A percentile compares a stretch with the other conserved stretches of the same genome.
These are phyloP conservation scores for Nerophis ophidion DNA, from an alignment of 2,113 vertebrate species.

Conservation along the genomic window DNA sequence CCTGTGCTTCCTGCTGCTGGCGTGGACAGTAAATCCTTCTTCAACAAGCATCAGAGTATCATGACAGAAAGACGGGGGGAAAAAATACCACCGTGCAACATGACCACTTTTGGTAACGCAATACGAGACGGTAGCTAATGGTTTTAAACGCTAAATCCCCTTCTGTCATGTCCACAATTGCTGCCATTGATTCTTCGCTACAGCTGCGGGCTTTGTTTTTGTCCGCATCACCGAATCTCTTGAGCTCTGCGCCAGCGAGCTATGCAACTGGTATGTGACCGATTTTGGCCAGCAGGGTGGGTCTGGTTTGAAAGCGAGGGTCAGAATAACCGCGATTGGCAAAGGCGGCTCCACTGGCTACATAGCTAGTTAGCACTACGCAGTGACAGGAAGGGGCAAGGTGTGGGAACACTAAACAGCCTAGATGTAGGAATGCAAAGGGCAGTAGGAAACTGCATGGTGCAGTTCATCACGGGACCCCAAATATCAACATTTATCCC, in stretches of 20 bases:
- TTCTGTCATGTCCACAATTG: conserved; percentile 47
- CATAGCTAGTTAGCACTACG: conserved; percentile 25
- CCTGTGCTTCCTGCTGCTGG: conserved; percentile 44
- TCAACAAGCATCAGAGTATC: conserved; percentile 48
- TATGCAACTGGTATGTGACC: conserved; percentile 48
- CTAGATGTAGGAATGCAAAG: conserved; percentile 46
- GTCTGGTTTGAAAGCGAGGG: conserved; percentile 40
- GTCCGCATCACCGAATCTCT: conserved; percentile 45
- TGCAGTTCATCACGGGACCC: conserved; percentile 57
- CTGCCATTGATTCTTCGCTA: conserved; percentile 35
- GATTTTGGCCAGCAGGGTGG: conserved; percentile 23
- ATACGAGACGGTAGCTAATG: conserved; percentile 56
- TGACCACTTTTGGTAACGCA: conserved; percentile 26
- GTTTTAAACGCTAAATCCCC: conserved; percentile 56
- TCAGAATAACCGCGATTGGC: conserved; percentile 36
- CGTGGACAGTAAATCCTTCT: conserved; percentile 54
- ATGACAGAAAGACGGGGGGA: conserved; percentile 2
- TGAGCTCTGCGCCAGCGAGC: conserved; percentile 49
- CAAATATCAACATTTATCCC: conserved; percentile 37
- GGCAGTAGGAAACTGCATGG: conserved; percentile 45
- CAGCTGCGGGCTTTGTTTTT: conserved; percentile 58
- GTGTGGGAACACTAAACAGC: conserved; percentile 59
- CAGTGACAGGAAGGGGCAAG: conserved; percentile 35
- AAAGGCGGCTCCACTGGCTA: conserved; percentile 43
- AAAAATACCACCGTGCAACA: conserved; percentile 46